phyloP scores from a whole-genome alignment of 2,888 invertebrate genomes.

The Scaptomyza parva region DNA sequence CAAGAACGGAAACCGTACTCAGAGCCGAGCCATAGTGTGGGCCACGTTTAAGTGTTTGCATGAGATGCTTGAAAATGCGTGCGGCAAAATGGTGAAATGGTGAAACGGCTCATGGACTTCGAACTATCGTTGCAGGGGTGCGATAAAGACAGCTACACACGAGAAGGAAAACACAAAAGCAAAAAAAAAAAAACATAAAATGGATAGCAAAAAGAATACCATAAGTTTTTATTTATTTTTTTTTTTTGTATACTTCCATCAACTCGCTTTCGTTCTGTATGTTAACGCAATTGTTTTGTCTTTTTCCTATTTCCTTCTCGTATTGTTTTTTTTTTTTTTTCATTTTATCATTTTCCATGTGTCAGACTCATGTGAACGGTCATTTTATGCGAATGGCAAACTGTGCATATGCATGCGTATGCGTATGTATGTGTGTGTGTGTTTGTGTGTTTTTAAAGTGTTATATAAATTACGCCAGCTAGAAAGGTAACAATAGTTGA shows the following conservation, averaged over 20 bases:
- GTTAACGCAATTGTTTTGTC: constrained; percentile 19
- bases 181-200: background rate
- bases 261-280: constrained; percentile 40
- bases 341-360: constrained; percentile 22
- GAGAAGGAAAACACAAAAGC: background rate
- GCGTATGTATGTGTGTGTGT: background rate
- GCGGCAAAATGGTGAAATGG: constrained; percentile 41
- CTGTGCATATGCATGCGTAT: constrained; percentile 10
- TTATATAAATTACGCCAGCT: background rate
- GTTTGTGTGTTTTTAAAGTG: background rate
- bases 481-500: background rate
- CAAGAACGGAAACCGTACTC: constrained; percentile 13
- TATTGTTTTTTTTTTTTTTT: background rate
- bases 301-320: too few species aligned
- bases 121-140: constrained; percentile 7
- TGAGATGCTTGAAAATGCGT: constrained; percentile 70
- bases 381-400: constrained; percentile 26
- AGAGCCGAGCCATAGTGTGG: constrained; percentile 5
- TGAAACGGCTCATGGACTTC: constrained; percentile 30
- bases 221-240: constrained; percentile 37
- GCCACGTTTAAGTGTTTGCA: constrained; percentile 48
- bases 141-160: constrained; percentile 8
- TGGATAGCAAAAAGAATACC: constrained; percentile 31
- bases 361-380: constrained; percentile 42
- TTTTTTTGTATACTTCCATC: constrained; percentile 36